A percentile compares a stretch with the other conserved stretches of the same genome.
phyloP scores from a whole-genome alignment of 2,113 vertebrate species.

The Ammospiza nelsoni region DNA sequence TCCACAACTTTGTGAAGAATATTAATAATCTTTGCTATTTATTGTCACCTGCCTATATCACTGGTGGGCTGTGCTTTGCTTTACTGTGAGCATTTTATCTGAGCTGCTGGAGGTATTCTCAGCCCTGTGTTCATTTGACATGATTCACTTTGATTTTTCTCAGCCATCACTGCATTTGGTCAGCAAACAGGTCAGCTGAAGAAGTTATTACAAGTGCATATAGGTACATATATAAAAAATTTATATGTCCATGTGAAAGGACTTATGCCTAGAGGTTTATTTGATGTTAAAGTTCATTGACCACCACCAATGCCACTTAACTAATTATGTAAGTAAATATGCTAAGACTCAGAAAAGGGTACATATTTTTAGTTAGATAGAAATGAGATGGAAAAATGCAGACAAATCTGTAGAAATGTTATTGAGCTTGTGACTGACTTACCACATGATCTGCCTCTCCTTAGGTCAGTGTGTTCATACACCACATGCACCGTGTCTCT shows the following conservation, averaged over 20 bases:
- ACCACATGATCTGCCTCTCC: background rate
- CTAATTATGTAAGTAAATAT: background rate
- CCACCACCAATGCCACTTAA: background rate
- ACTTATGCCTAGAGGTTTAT: background rate
- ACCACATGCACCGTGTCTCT: slow-evolving; percentile 23
- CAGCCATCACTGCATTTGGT: background rate
- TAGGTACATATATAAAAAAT: background rate
- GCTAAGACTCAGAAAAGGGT: background rate
- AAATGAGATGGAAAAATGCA: background rate
- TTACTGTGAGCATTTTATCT: background rate
- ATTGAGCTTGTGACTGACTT: background rate
- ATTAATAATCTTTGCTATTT: background rate
- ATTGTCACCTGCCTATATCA: background rate
- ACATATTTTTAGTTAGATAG: background rate
- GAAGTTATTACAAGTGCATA: background rate
- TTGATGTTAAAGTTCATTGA: background rate
- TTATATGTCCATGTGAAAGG: background rate
- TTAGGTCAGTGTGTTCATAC: slow-evolving; percentile 68
- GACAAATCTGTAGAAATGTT: background rate
- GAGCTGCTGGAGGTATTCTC: background rate
- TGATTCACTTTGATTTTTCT: background rate
- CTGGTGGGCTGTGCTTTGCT: background rate
- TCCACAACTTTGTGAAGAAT: background rate
- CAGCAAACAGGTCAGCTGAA: background rate
- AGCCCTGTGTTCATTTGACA: background rate